Evolutionary conservation across 2,797 vertebrate species (phyloP).

Genomic region (Clangula hyemalis): DNA sequence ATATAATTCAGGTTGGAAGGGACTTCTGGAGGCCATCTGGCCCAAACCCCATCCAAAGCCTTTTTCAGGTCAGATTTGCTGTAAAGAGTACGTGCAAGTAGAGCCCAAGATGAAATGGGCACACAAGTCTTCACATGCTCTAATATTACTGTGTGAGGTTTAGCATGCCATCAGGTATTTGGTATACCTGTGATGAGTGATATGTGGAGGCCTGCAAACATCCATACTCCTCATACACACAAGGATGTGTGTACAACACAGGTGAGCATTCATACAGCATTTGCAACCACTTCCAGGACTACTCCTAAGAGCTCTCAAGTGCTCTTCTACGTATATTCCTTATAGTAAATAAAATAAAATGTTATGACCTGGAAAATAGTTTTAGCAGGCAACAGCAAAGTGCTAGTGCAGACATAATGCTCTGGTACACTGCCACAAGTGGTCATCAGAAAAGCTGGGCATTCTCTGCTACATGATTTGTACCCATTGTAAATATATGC

Average conservation of each 20-base stretch:
- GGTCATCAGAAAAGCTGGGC: not conserved
- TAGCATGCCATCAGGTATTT: not conserved
- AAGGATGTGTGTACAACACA: not conserved
- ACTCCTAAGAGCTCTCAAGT: not conserved
- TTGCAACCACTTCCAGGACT: not conserved
- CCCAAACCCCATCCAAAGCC: not conserved
- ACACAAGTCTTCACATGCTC: not conserved
- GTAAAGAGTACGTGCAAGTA: not conserved
- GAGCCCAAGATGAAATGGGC: not conserved
- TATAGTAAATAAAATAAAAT: not conserved
- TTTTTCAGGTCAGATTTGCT: not conserved
- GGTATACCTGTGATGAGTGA: not conserved
- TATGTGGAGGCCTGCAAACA: accelerated
- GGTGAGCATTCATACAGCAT: accelerated
- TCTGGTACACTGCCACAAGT: not conserved
- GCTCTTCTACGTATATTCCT: not conserved
- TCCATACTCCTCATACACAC: not conserved
- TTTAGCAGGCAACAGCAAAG: not conserved
- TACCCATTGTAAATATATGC: not conserved
- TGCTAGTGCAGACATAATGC: not conserved
- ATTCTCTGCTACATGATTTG: not conserved
- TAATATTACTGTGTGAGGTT: too few relatives aligned
- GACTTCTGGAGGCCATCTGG: not conserved
- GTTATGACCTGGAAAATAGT: accelerated
- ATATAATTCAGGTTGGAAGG: not conserved